These are phyloP conservation scores for Drosophila multiciliata DNA, from an alignment of 2,888 invertebrate species.

Conservation along the genomic window DNA sequence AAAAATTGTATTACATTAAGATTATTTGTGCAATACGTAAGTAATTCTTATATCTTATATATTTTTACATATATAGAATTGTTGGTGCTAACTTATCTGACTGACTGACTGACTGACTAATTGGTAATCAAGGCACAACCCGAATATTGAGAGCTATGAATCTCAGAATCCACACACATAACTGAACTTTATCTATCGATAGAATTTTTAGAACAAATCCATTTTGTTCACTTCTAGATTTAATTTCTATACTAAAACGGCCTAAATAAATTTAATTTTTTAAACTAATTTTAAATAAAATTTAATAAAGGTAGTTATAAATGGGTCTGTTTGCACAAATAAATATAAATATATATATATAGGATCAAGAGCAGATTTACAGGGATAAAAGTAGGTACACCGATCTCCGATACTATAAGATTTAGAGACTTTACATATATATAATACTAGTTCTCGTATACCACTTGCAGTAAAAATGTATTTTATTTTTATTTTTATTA, in stretches of 20 bases:
- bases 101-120: background rate
- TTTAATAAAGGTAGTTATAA: background rate
- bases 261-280: background rate
- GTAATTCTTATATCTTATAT: conserved; percentile 1
- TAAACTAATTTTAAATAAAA: background rate
- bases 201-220: background rate
- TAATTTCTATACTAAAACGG: background rate
- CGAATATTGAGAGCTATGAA: background rate
- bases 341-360: no score
- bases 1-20: conserved; percentile 10
- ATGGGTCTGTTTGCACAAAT: background rate
- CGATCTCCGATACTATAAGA: background rate
- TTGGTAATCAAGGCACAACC: background rate
- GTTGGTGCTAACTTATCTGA: background rate
- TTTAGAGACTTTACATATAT: background rate
- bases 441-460: background rate
- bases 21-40: background rate
- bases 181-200: background rate
- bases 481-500: no score
- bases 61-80: background rate
- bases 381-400: background rate
- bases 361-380: background rate
- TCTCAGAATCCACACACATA: background rate
- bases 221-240: background rate
- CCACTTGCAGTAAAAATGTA: background rate